Conservation (phyloP, 2,888 invertebrate genomes). For the Euplagia quadripunctaria region DNA sequence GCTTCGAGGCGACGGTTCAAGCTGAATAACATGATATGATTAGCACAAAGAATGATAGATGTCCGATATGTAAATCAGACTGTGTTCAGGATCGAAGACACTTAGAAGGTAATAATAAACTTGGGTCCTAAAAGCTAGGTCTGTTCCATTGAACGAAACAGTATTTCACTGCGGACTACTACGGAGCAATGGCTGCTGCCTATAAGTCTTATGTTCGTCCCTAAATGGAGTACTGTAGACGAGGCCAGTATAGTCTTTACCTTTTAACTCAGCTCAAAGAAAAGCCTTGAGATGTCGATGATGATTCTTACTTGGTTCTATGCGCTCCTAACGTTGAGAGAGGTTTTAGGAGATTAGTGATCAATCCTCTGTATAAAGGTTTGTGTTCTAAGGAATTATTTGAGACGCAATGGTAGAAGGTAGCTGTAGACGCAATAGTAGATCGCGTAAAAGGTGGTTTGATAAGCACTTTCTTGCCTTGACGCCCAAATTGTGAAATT, state of each 20-base stretch:
- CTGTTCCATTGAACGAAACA: not conserved
- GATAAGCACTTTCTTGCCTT: too few relatives aligned
- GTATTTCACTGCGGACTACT: not conserved
- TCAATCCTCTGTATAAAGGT: not conserved
- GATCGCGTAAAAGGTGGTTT: too few relatives aligned
- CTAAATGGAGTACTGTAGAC: too few relatives aligned
- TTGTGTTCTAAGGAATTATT: too few relatives aligned
- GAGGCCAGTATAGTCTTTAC: too few relatives aligned
- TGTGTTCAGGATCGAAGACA: too few relatives aligned
- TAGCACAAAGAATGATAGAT: not conserved
- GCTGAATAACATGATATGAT: constrained; percentile 64
- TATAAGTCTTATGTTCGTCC: too few relatives aligned
- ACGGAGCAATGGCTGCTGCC: too few relatives aligned
- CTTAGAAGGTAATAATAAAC: not conserved
- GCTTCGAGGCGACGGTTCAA: constrained; percentile 88
- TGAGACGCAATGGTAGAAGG: too few relatives aligned
- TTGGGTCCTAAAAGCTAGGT: not conserved
- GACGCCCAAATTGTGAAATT: too few relatives aligned
- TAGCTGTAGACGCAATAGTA: too few relatives aligned
- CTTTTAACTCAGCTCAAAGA: not conserved
- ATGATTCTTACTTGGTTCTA: not conserved
- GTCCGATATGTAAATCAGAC: not conserved
- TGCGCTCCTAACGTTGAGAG: too few relatives aligned
- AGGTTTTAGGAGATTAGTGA: not conserved
- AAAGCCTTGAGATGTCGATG: not conserved